Conservation (phyloP, 2,797 vertebrate species). For the Syngnathus rostellatus region DNA sequence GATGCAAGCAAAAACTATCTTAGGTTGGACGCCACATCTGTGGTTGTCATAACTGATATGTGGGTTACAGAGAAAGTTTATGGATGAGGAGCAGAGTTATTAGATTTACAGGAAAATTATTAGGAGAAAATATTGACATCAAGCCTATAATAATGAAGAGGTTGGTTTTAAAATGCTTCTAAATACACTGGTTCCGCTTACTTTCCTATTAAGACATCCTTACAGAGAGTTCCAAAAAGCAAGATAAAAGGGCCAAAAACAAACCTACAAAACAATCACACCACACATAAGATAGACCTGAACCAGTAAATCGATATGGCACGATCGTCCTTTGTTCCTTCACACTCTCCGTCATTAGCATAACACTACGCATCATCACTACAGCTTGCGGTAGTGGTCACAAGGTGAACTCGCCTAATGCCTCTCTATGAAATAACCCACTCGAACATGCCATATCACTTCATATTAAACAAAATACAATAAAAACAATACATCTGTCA, state of each 20-base stretch:
- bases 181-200: slow-evolving; percentile 31
- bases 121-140: slow-evolving; percentile 60
- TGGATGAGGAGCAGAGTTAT: slow-evolving; percentile 30
- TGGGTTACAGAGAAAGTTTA: slow-evolving; percentile 40
- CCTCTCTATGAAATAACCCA: slow-evolving; percentile 37
- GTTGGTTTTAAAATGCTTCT: slow-evolving; percentile 46
- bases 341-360: slow-evolving; percentile 1
- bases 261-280: slow-evolving; percentile 55
- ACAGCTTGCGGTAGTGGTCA: slow-evolving; percentile 13
- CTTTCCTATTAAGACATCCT: slow-evolving; percentile 16
- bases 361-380: not conserved
- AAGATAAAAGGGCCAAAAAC: slow-evolving; percentile 43
- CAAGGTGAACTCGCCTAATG: slow-evolving; percentile 44
- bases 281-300: slow-evolving; percentile 55
- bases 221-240: slow-evolving; percentile 35
- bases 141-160: slow-evolving; percentile 51
- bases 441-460: slow-evolving; percentile 51
- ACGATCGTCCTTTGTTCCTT: slow-evolving; percentile 37
- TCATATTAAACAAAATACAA: slow-evolving; percentile 51
- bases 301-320: slow-evolving; percentile 53
- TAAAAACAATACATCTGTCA: slow-evolving; percentile 66
- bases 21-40: slow-evolving; percentile 42
- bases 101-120: not conserved
- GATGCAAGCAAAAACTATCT: slow-evolving; percentile 43
- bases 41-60: slow-evolving; percentile 30